Percentiles rank a stretch among this genome's conserved stretches.
Conservation (phyloP, 2,113 vertebrate genomes). For the Cyanocitta stelleri region DNA sequence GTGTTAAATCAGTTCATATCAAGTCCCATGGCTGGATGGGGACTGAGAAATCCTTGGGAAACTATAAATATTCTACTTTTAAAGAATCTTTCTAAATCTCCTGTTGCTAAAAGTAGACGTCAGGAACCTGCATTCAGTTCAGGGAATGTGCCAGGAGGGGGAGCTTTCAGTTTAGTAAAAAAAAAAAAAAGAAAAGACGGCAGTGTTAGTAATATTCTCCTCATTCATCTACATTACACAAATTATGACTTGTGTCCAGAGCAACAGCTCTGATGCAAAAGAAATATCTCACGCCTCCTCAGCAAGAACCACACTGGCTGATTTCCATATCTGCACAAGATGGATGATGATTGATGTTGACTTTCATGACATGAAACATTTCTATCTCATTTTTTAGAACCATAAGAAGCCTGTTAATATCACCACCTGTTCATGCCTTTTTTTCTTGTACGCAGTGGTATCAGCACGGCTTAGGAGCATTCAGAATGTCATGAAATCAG, state of each 20-base stretch:
- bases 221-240: constrained; percentile 43
- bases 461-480: background rate
- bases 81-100: background rate
- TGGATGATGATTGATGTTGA: constrained; percentile 57
- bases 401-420: constrained; percentile 50
- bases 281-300: constrained; percentile 38
- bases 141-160: constrained; percentile 29
- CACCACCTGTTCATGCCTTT: constrained; percentile 42
- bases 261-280: constrained; percentile 46
- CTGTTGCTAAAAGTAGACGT: background rate
- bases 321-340: constrained; percentile 47
- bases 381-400: constrained; percentile 53
- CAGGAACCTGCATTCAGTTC: constrained; percentile 5
- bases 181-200: background rate
- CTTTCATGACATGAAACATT: constrained; percentile 60
- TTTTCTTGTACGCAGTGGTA: background rate
- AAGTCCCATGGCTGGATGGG: background rate
- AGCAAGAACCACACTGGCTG: constrained; percentile 23
- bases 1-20: background rate
- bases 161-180: constrained; percentile 39
- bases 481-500: background rate
- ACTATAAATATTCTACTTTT: background rate
- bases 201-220: background rate
- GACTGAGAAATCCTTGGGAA: background rate
- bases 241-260: constrained; percentile 60